phyloP scores from a whole-genome alignment of 2,888 invertebrate genomes.

The Limenitis camilla region DNA sequence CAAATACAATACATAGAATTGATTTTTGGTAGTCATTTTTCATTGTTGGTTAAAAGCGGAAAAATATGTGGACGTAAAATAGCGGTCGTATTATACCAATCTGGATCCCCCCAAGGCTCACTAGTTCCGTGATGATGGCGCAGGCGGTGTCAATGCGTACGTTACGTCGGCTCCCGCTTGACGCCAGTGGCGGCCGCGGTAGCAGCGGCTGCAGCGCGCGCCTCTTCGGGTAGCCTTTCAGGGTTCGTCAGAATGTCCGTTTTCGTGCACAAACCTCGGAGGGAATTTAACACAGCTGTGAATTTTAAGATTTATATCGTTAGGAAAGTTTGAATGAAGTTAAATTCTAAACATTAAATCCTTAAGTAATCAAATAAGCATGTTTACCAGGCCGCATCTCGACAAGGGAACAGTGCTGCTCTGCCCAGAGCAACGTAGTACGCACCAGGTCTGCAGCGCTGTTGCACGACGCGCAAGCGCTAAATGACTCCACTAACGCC shows the following conservation, averaged over 20 bases:
- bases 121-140: background rate
- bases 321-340: background rate
- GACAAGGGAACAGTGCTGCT: constrained; percentile 96
- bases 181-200: constrained; percentile 75
- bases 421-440: constrained; percentile 94
- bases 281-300: constrained; percentile 93
- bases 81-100: too few species aligned
- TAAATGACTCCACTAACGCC: constrained; percentile 92
- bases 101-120: background rate
- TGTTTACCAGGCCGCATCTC: constrained; percentile 91
- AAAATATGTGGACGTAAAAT: too few species aligned
- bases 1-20: too few species aligned
- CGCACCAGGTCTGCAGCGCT: constrained; percentile 90
- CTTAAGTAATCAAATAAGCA: background rate
- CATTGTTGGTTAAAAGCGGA: too few species aligned
- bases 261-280: constrained; percentile 91
- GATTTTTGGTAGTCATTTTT: too few species aligned
- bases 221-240: constrained; percentile 91
- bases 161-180: constrained; percentile 61
- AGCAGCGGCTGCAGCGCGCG: constrained; percentile 80
- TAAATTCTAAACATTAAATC: background rate
- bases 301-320: constrained; percentile 25
- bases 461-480: constrained; percentile 91
- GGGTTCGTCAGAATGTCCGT: constrained; percentile 95
- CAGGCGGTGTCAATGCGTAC: background rate